Conservation (phyloP, 2,888 invertebrate species). For the Eutolmus rufibarbis region DNA sequence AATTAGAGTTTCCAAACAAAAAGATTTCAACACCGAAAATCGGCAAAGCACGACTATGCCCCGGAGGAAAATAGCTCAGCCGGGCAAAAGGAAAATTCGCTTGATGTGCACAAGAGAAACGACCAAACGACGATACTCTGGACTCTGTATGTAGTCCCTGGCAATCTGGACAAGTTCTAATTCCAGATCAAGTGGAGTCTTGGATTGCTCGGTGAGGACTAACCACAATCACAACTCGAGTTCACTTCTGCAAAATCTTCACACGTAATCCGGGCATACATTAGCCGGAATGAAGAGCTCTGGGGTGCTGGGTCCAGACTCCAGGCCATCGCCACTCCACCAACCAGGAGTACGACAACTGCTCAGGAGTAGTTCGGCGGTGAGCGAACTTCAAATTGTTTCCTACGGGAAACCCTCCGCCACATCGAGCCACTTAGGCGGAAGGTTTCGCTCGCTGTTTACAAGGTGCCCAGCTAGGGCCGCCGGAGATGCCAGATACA, state of each 20-base stretch:
- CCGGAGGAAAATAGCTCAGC: background rate
- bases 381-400: background rate
- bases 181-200: slow-evolving; percentile 18
- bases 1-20: background rate
- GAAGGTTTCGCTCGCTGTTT: slow-evolving; percentile 1
- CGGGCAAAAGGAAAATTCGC: background rate
- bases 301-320: background rate
- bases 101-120: background rate
- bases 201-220: background rate
- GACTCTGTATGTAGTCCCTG: background rate
- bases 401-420: background rate
- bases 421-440: slow-evolving; percentile 1
- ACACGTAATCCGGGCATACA: slow-evolving; percentile 8
- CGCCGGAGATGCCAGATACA: background rate
- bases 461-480: background rate
- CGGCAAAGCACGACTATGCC: background rate
- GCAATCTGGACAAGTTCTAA: slow-evolving; percentile 14
- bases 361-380: background rate
- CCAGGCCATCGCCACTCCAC: background rate
- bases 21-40: background rate
- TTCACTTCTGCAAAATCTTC: slow-evolving; percentile 5
- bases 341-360: background rate
- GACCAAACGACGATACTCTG: background rate
- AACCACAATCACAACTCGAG: background rate
- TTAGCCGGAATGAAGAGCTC: background rate